Conservation (phyloP, 2,888 invertebrate species). For the Augochlorella aurata region DNA sequence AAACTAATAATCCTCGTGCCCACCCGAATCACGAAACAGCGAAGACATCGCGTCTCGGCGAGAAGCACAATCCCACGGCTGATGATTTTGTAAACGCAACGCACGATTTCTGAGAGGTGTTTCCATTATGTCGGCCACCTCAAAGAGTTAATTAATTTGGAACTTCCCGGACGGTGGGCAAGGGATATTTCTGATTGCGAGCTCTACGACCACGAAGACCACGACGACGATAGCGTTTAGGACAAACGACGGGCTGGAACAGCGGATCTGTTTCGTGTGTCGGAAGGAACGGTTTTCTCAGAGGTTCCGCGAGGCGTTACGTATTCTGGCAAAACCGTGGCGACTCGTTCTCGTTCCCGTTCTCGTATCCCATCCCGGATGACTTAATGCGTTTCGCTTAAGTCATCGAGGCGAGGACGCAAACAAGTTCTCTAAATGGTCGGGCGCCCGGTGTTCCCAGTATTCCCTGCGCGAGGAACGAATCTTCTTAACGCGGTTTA, state of each 20-base stretch:
- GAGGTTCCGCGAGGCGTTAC: not conserved
- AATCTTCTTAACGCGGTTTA: constrained; percentile 54
- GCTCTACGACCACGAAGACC: not conserved
- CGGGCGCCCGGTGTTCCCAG: constrained; percentile 15
- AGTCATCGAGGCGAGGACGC: constrained; percentile 41
- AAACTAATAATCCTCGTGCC: no score
- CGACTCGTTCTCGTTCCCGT: constrained; percentile 8
- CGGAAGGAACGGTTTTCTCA: not conserved
- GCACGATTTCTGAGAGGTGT: not conserved
- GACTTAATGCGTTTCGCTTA: constrained; percentile 47
- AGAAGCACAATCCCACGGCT: not conserved
- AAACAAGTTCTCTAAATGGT: constrained; percentile 50
- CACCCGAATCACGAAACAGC: no score
- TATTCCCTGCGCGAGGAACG: constrained; percentile 37
- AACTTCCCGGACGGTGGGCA: not conserved
- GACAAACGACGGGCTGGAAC: not conserved
- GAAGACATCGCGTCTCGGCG: not conserved
- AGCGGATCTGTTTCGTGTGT: not conserved
- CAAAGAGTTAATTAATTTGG: constrained; percentile 1
- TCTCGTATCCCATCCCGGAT: constrained; percentile 27
- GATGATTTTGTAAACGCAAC: not conserved
- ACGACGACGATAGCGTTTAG: not conserved
- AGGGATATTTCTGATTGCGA: not conserved
- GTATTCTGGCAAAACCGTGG: constrained; percentile 11
- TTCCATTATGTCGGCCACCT: constrained; percentile 1